Conservation (phyloP, 2,113 vertebrate genomes). For the Limnothrissa miodon region DNA sequence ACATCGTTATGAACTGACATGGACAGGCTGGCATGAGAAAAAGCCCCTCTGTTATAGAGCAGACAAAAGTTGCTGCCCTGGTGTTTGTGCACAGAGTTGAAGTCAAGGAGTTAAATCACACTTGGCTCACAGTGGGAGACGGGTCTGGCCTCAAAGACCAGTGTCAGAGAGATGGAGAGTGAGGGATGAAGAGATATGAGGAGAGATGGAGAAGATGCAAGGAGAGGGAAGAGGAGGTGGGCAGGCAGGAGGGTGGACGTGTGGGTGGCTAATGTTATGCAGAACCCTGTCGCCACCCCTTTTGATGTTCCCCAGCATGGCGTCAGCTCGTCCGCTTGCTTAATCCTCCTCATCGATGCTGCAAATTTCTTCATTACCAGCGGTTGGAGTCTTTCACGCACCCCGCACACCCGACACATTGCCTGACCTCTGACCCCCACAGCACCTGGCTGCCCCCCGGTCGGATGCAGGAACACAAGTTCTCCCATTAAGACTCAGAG, state of each 20-base stretch:
- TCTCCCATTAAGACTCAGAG: no score
- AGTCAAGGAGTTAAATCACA: constrained; percentile 1
- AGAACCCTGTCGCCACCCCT: constrained; percentile 8
- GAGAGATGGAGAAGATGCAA: not conserved
- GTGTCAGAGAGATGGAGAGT: not conserved
- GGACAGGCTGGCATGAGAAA: not conserved
- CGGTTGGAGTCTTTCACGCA: constrained; percentile 37
- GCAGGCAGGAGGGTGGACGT: not conserved
- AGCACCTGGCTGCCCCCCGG: constrained; percentile 14
- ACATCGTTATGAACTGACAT: not conserved
- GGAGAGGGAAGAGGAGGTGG: not conserved
- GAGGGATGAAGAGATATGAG: not conserved
- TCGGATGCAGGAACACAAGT: constrained; percentile 7
- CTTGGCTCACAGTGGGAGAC: constrained; percentile 2
- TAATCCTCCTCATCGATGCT: constrained; percentile 51
- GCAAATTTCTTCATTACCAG: constrained; percentile 44
- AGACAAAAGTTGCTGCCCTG: not conserved
- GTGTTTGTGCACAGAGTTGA: constrained; percentile 4
- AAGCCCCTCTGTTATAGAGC: not conserved
- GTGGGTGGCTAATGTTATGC: not conserved
- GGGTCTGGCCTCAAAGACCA: not conserved
- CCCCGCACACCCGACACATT: constrained; percentile 18
- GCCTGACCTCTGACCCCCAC: constrained; percentile 32
- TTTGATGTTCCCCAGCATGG: constrained; percentile 24
- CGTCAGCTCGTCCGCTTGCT: constrained; percentile 47